A percentile compares a stretch with the other conserved stretches of the same genome.
Conservation (phyloP, 1,140 invertebrate species). For the Oryzaephilus surinamensis region DNA sequence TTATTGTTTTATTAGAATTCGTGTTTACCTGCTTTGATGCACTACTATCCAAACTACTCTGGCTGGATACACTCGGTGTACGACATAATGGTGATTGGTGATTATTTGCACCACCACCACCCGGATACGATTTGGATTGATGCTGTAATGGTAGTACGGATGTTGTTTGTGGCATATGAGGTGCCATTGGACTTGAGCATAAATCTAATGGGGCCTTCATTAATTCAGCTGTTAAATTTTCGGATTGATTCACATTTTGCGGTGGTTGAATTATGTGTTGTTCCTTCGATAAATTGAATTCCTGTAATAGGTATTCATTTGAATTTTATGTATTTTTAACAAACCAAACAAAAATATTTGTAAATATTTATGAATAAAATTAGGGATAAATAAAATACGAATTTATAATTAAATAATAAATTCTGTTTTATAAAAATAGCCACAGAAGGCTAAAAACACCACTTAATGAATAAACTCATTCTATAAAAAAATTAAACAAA, state of each 20-base stretch:
- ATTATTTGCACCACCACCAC: too few relatives aligned
- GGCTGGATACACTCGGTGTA: constrained; percentile 69
- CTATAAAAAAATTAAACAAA: too few relatives aligned
- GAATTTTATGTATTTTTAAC: too few relatives aligned
- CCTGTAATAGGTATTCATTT: constrained; percentile 37
- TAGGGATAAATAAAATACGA: too few relatives aligned
- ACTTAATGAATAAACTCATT: too few relatives aligned
- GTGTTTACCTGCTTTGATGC: constrained; percentile 55
- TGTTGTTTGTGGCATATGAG: too few relatives aligned
- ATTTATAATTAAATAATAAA: too few relatives aligned
- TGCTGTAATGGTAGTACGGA: constrained; percentile 39
- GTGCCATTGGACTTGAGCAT: constrained; percentile 30
- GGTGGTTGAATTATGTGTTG: constrained; percentile 47
- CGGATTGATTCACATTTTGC: constrained; percentile 24
- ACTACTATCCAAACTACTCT: constrained; percentile 64
- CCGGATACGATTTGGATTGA: constrained; percentile 43
- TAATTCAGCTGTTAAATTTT: constrained; percentile 33
- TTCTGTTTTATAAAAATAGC: too few relatives aligned
- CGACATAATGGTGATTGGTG: constrained; percentile 44
- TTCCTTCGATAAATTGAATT: constrained; percentile 54
- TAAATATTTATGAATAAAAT: too few relatives aligned
- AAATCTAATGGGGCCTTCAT: constrained; percentile 39
- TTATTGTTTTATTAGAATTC: too few relatives aligned
- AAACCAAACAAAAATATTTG: too few relatives aligned
- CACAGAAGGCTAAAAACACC: too few relatives aligned